A percentile compares a stretch with the other conserved stretches of the same genome.
phyloP scores from a whole-genome alignment of 2,888 invertebrate genomes.

The Aleiodes leptofemur region DNA sequence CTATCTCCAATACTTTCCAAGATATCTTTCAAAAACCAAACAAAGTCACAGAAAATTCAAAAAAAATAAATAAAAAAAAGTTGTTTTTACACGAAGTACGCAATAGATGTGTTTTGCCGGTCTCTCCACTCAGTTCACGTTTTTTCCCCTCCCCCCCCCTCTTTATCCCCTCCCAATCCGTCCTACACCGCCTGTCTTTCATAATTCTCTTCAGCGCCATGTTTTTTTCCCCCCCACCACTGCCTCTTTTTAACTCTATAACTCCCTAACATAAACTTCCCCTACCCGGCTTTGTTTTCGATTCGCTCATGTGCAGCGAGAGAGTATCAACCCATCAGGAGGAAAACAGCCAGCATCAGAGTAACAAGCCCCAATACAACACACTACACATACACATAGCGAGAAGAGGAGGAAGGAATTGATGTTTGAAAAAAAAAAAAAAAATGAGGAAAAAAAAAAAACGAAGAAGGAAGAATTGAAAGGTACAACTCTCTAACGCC shows the following conservation, averaged over 20 bases:
- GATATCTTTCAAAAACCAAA: neutral
- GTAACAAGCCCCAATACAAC: slow-evolving; percentile 43
- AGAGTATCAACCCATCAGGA: slow-evolving; percentile 35
- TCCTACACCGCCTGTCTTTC: neutral
- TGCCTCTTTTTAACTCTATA: slow-evolving; percentile 17
- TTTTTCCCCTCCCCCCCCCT: slow-evolving; percentile 24
- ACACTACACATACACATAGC: slow-evolving; percentile 11
- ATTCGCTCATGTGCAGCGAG: slow-evolving; percentile 50
- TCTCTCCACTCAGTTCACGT: slow-evolving; percentile 7
- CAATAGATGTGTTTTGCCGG: slow-evolving; percentile 42
- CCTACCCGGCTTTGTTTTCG: slow-evolving; percentile 46
- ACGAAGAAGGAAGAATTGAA: neutral
- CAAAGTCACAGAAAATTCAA: neutral
- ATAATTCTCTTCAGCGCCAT: slow-evolving; percentile 38
- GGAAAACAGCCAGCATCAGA: neutral
- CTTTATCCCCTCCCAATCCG: slow-evolving; percentile 40
- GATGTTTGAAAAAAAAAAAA: neutral
- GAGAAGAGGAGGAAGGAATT: slow-evolving; percentile 46
- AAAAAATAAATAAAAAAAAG: slow-evolving; percentile 1
- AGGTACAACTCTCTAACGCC: neutral
- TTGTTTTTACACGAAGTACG: slow-evolving; percentile 3
- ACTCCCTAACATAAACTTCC: slow-evolving; percentile 18
- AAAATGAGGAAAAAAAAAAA: slow-evolving; percentile 49
- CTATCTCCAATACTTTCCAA: neutral
- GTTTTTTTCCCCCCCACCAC: slow-evolving; percentile 45